Conservation (phyloP, 2,113 vertebrate species). For the Falco punctatus region DNA sequence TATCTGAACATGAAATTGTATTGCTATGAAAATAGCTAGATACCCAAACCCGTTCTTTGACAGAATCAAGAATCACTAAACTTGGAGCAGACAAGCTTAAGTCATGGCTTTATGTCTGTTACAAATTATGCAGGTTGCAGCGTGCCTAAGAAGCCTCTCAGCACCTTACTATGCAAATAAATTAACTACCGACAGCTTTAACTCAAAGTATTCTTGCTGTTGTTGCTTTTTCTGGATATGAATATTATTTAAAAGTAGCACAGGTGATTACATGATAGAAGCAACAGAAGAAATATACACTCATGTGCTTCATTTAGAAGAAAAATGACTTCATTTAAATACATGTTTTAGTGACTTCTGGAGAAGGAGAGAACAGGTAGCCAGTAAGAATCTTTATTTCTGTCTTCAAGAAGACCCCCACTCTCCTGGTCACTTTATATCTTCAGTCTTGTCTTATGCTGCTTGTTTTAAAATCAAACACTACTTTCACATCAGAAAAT, state of each 20-base stretch:
- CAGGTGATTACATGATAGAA: not conserved
- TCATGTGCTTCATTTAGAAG: not conserved
- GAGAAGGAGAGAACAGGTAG: not conserved
- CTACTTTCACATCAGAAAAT: not conserved
- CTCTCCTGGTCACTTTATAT: not conserved
- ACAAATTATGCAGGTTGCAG: not conserved
- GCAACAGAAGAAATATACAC: not conserved
- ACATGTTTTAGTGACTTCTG: not conserved
- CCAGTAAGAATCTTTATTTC: not conserved
- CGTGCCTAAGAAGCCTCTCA: not conserved
- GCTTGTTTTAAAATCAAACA: not conserved
- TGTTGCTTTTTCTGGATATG: not conserved
- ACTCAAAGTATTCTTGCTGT: not conserved
- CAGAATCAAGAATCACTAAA: not conserved
- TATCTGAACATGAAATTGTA: not conserved
- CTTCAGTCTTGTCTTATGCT: not conserved
- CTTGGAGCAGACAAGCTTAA: not conserved
- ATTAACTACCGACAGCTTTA: not conserved
- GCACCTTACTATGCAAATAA: not conserved
- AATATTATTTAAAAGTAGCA: not conserved
- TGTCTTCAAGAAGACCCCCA: not conserved
- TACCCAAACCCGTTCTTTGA: not conserved
- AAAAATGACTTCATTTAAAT: not conserved
- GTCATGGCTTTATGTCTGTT: not conserved
- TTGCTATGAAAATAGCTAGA: not conserved